Evolutionary conservation across 2,113 vertebrate species (phyloP).

Genomic region (Cynoglossus semilaevis): DNA sequence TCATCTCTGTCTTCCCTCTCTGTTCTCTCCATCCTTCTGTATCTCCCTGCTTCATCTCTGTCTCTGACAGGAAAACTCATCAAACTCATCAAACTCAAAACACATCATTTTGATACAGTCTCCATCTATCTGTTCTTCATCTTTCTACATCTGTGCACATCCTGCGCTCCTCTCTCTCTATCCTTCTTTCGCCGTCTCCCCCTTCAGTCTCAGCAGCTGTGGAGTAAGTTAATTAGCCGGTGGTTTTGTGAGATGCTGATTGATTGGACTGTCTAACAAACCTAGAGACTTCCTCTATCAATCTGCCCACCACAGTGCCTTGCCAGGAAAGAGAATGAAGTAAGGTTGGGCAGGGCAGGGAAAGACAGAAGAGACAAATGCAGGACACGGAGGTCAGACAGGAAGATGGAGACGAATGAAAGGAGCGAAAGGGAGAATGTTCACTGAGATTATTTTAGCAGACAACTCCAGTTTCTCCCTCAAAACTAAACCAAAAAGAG

Average conservation of each 20-base stretch:
- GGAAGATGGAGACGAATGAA: conserved; percentile 29
- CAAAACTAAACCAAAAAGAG: background rate
- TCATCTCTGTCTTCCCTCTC: conserved; percentile 50
- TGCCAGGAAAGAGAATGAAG: conserved; percentile 60
- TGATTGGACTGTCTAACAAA: conserved; percentile 76
- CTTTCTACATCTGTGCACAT: conserved; percentile 50
- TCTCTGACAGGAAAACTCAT: conserved; percentile 42
- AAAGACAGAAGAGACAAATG: conserved; percentile 29
- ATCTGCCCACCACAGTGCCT: conserved; percentile 60
- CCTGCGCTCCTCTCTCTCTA: conserved; percentile 17
- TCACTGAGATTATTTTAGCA: background rate
- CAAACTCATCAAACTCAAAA: no score
- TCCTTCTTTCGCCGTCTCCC: conserved; percentile 25
- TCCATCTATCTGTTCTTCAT: conserved; percentile 51
- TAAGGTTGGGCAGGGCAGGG: conserved; percentile 22
- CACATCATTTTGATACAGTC: conserved; percentile 50
- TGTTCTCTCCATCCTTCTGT: conserved; percentile 51
- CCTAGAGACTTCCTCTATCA: conserved; percentile 75
- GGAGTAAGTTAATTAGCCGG: conserved; percentile 77
- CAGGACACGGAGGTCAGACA: conserved; percentile 32
- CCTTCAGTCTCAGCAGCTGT: conserved; percentile 57
- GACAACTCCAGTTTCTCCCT: background rate
- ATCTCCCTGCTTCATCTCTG: conserved; percentile 39
- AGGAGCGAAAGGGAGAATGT: background rate
- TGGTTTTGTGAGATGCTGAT: conserved; percentile 78